A percentile compares a stretch with the other conserved stretches of the same genome.
Evolutionary conservation across 2,797 vertebrate genomes (phyloP).

Genomic region (Loriculus beryllinus): DNA sequence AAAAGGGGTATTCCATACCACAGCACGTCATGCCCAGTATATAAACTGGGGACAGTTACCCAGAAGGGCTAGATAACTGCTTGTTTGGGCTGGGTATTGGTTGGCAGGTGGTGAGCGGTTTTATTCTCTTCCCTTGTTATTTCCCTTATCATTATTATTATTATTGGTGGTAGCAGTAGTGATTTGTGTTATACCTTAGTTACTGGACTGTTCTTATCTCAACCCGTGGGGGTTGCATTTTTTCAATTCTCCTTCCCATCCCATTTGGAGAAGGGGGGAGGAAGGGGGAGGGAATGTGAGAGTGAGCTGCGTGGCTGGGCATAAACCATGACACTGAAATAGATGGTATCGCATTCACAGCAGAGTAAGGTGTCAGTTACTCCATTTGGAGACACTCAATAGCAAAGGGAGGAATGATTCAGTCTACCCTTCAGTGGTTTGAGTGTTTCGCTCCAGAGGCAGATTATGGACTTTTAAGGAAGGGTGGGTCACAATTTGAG

Average conservation of each 20-base stretch:
- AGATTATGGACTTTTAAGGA: not conserved
- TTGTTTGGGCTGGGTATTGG: no score
- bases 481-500: rapidly evolving
- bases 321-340: not conserved
- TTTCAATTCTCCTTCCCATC: no score
- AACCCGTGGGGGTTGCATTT: no score
- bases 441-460: not conserved
- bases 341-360: not conserved
- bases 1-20: not conserved
- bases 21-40: not conserved
- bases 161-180: no score
- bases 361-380: not conserved
- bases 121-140: not conserved
- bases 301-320: no score
- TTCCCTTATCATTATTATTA: not conserved
- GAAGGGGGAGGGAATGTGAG: no score
- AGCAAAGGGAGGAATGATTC: not conserved
- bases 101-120: not conserved
- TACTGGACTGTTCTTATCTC: no score
- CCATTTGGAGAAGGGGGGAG: no score
- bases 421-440: not conserved
- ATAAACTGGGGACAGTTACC: no score
- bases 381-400: not conserved
- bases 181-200: no score
- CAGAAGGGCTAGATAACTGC: no score